These are phyloP conservation scores for Machaerirhynchus nigripectus DNA, from an alignment of 2,113 vertebrate species.

Conservation along the genomic window DNA sequence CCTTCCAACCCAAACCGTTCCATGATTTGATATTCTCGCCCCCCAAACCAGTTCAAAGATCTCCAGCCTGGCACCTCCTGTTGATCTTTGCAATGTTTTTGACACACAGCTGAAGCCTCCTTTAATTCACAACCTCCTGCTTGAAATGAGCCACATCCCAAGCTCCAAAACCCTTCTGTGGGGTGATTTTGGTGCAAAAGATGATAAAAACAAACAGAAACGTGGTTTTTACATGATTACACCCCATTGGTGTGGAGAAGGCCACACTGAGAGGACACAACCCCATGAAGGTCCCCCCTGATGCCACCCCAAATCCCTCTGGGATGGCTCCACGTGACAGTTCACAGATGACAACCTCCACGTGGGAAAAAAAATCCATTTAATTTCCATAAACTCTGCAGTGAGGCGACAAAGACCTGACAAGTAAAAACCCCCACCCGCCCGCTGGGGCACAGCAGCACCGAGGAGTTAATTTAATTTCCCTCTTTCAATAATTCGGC, in stretches of 20 bases:
- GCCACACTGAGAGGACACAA: not conserved
- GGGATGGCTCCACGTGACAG: accelerated
- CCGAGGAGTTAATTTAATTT: not conserved
- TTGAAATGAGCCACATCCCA: not conserved
- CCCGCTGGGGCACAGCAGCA: accelerated
- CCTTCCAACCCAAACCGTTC: not conserved
- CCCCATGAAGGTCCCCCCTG: accelerated
- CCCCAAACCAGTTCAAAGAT: not conserved
- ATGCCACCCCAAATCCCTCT: not conserved
- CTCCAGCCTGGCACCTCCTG: not conserved
- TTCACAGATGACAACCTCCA: not conserved
- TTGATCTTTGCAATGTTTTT: not conserved
- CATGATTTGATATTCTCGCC: not conserved
- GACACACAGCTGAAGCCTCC: not conserved
- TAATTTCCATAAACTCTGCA: slow-evolving; percentile 29
- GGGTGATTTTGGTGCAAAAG: not conserved
- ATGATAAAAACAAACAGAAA: not conserved
- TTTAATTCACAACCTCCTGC: not conserved
- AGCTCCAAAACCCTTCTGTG: not conserved
- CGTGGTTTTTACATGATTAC: accelerated
- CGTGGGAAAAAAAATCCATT: slow-evolving; percentile 24
- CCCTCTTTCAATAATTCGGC: not conserved
- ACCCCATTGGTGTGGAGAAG: accelerated
- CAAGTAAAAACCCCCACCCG: not conserved
- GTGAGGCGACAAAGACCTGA: not conserved